A percentile compares a stretch with the other conserved stretches of the same genome.
These are phyloP conservation scores for Notothenia rossii DNA, from an alignment of 2,113 vertebrate species.

Conservation along the genomic window DNA sequence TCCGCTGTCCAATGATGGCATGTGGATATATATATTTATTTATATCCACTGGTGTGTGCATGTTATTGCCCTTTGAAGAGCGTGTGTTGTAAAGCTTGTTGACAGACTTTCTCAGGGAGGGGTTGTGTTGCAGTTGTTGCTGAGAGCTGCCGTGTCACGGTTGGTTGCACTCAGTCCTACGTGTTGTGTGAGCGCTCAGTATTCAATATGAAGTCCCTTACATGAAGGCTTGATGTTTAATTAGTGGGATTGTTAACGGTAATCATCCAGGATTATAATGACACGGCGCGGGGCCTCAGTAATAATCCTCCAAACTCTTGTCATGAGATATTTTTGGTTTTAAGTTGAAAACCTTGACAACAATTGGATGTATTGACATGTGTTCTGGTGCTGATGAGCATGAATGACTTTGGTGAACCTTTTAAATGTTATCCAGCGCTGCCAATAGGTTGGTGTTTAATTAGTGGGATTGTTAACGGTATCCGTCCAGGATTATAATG, in stretches of 20 bases:
- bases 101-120: not conserved
- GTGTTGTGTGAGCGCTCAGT: not conserved
- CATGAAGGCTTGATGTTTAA: not conserved
- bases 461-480: not conserved
- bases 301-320: too few relatives aligned
- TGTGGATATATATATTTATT: too few relatives aligned
- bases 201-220: not conserved
- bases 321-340: not conserved
- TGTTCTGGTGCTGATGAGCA: too few relatives aligned
- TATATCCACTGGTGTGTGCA: not conserved
- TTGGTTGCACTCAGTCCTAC: conserved; percentile 4
- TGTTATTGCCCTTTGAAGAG: not conserved
- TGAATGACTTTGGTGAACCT: too few relatives aligned
- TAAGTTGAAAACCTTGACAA: not conserved
- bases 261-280: conserved; percentile 14
- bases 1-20: not conserved
- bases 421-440: too few relatives aligned
- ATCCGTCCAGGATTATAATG: conserved; percentile 14
- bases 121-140: too few relatives aligned
- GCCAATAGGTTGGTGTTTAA: not conserved
- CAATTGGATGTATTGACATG: not conserved
- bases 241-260: not conserved
- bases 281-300: too few relatives aligned
- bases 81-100: not conserved
- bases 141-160: conserved; percentile 1